A percentile compares a stretch with the other conserved stretches of the same genome.
Conservation (phyloP, 2,888 invertebrate genomes). For the Tubulanus polymorphus region DNA sequence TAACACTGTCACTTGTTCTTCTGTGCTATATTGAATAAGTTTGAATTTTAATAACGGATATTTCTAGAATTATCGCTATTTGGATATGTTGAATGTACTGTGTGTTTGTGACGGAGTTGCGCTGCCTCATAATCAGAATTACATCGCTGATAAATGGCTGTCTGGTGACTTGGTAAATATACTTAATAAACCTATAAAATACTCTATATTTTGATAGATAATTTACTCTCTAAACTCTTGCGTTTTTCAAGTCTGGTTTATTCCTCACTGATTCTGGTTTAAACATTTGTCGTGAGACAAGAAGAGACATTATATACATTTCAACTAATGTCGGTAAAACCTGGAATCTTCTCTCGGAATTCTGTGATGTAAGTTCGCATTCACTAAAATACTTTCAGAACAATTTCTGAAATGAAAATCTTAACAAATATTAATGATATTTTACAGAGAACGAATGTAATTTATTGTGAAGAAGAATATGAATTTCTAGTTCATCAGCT, state of each 20-base stretch:
- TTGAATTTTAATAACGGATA: too few species aligned
- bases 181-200: too few species aligned
- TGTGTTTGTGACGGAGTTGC: slow-evolving; percentile 52
- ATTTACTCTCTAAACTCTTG: too few species aligned
- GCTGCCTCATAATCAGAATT: slow-evolving; percentile 51
- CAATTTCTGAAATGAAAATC: too few species aligned
- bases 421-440: too few species aligned
- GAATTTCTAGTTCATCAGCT: slow-evolving; percentile 51
- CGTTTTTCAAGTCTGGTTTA: neutral
- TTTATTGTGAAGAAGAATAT: slow-evolving; percentile 44
- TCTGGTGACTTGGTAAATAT: slow-evolving; percentile 38
- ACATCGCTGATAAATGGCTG: slow-evolving; percentile 51
- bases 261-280: neutral
- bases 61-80: slow-evolving; percentile 46
- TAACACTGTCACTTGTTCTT: too few species aligned
- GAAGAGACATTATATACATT: slow-evolving; percentile 43
- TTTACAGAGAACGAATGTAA: too few species aligned
- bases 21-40: too few species aligned
- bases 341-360: slow-evolving; percentile 50
- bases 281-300: neutral
- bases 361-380: slow-evolving; percentile 49
- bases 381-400: too few species aligned
- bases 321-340: slow-evolving; percentile 40
- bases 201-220: neutral
- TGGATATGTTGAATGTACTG: slow-evolving; percentile 49